Evolutionary conservation across 2,888 invertebrate species (phyloP).

Genomic region (Polia nebulosa): DNA sequence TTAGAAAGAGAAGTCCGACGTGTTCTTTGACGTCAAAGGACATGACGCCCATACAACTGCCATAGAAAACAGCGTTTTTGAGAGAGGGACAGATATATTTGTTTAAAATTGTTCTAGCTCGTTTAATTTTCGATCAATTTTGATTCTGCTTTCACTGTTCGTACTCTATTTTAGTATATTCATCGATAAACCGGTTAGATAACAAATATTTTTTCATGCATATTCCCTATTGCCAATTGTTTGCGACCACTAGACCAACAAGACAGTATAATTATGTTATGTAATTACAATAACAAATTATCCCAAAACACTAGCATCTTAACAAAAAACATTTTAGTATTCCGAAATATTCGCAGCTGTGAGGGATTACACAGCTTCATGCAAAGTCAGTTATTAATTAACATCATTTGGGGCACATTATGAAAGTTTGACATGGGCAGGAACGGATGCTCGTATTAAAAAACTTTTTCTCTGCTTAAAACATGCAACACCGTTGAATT

Average conservation of each 20-base stretch:
- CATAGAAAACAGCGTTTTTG: too few relatives aligned
- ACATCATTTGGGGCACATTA: conserved; percentile 71
- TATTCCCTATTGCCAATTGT: too few relatives aligned
- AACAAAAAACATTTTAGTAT: conserved; percentile 43
- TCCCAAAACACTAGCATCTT: conserved; percentile 40
- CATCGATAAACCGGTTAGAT: too few relatives aligned
- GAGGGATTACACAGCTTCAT: conserved; percentile 56
- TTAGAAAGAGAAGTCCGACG: too few relatives aligned
- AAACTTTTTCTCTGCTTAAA: conserved; percentile 72
- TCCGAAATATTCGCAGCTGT: conserved; percentile 46
- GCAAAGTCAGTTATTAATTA: conserved; percentile 63
- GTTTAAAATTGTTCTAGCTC: too few relatives aligned
- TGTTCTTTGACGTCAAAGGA: too few relatives aligned
- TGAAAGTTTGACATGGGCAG: conserved; percentile 68
- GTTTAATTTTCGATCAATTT: too few relatives aligned
- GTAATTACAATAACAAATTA: conserved; percentile 42
- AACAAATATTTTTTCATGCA: too few relatives aligned
- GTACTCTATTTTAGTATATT: too few relatives aligned
- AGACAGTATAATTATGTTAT: background rate
- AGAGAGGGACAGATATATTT: too few relatives aligned
- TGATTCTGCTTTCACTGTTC: too few relatives aligned
- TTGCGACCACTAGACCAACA: background rate
- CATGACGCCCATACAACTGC: too few relatives aligned
- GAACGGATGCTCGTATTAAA: conserved; percentile 71
- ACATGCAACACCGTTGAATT: conserved; percentile 74